These are phyloP conservation scores for Pollenia griseotomentosa DNA, from an alignment of 2,888 invertebrate species.

Conservation along the genomic window DNA sequence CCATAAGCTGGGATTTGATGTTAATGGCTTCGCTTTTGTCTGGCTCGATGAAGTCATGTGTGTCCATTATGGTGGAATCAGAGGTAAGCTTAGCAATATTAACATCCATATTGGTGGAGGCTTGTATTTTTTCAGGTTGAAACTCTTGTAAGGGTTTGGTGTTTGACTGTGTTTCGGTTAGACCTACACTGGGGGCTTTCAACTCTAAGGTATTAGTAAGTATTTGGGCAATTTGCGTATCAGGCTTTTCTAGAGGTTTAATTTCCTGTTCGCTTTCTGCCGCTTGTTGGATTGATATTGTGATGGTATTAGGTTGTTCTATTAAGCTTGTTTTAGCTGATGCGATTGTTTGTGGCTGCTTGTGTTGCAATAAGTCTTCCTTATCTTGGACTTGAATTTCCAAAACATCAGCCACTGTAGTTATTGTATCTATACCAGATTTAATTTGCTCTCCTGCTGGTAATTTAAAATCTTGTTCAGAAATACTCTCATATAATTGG, in stretches of 20 bases:
- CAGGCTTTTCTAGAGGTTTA: constrained; percentile 78
- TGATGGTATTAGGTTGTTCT: constrained; percentile 83
- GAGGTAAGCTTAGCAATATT: constrained; percentile 77
- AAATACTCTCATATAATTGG: constrained; percentile 85
- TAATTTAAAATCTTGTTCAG: constrained; percentile 65
- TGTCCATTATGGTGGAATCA: constrained; percentile 77
- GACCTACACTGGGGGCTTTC: constrained; percentile 82
- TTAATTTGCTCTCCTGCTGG: constrained; percentile 84
- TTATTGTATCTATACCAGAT: constrained; percentile 85
- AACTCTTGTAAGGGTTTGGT: constrained; percentile 79
- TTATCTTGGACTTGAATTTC: constrained; percentile 88
- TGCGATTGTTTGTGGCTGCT: constrained; percentile 71
- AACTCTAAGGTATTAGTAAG: constrained; percentile 83
- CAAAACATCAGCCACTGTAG: constrained; percentile 87
- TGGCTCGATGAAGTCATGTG: constrained; percentile 66
- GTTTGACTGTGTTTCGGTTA: constrained; percentile 84
- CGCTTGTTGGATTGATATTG: constrained; percentile 81
- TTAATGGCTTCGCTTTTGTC: constrained; percentile 18
- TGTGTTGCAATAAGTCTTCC: constrained; percentile 83
- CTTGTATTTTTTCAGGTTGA: constrained; percentile 78
- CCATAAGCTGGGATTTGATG: constrained; percentile 45
- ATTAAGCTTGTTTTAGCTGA: constrained; percentile 85
- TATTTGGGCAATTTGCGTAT: constrained; percentile 77
- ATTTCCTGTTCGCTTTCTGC: constrained; percentile 88
- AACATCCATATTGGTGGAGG: constrained; percentile 82